Percentiles rank a stretch among this genome's conserved stretches.
Evolutionary conservation across 2,888 invertebrate genomes (phyloP).

Genomic region (Phania funesta): DNA sequence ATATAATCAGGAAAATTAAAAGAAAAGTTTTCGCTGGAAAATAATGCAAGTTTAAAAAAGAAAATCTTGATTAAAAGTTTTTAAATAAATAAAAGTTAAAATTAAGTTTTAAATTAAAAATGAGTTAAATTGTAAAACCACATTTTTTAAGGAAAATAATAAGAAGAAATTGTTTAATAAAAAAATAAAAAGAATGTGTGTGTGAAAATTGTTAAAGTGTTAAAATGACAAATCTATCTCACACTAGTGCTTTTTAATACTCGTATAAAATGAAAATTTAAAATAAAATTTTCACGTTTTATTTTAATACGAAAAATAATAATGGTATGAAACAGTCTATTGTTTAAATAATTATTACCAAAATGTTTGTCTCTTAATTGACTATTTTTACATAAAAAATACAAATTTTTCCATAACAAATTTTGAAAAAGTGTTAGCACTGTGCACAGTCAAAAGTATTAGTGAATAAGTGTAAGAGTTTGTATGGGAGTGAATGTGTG

Average conservation of each 20-base stretch:
- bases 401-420: slow-evolving; percentile 12
- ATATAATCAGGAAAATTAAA: not conserved
- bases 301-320: not conserved
- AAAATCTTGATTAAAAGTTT: too few species aligned
- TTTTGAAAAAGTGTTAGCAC: slow-evolving; percentile 26
- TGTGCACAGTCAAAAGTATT: not conserved
- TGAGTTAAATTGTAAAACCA: too few species aligned
- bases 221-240: too few species aligned
- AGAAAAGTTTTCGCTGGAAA: not conserved
- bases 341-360: not conserved
- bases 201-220: too few species aligned
- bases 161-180: too few species aligned
- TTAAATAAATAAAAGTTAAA: too few species aligned
- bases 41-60: too few species aligned
- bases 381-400: not conserved
- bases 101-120: too few species aligned
- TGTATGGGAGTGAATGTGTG: slow-evolving; percentile 5
- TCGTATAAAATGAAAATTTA: too few species aligned
- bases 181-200: too few species aligned
- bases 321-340: slow-evolving; percentile 22
- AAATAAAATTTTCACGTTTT: slow-evolving; percentile 36
- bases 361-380: not conserved
- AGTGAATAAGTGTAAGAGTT: not conserved
- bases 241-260: too few species aligned
- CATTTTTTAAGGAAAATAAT: too few species aligned